Evolutionary conservation across 2,113 vertebrate genomes (phyloP).

Genomic region (Tragulus kanchil): DNA sequence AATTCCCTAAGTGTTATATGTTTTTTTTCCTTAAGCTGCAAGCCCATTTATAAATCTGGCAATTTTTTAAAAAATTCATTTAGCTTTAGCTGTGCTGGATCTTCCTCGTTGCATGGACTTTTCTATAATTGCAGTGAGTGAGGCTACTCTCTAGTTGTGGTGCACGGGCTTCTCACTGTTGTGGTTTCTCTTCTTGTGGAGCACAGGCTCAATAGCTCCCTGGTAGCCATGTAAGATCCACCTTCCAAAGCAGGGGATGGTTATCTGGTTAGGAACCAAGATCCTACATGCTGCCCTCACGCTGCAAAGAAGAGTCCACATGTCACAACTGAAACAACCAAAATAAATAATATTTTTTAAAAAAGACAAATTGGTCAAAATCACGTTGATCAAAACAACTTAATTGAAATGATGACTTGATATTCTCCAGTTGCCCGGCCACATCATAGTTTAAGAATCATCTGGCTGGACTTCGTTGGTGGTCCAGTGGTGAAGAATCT

Average conservation of each 20-base stretch:
- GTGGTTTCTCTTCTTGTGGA: too few species aligned
- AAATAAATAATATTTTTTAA: not conserved
- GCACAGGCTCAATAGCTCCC: too few species aligned
- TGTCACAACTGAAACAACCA: not conserved
- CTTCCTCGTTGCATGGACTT: too few species aligned
- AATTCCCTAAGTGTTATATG: too few species aligned
- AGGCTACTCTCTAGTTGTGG: too few species aligned
- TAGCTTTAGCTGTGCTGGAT: too few species aligned
- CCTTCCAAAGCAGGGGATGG: not conserved
- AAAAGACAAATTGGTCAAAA: constrained; percentile 1
- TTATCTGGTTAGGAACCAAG: not conserved
- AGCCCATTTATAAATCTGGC: constrained; percentile 25
- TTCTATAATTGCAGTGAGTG: too few species aligned
- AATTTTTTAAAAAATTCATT: not conserved
- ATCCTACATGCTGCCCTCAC: not conserved
- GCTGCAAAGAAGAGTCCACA: not conserved
- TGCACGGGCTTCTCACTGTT: too few species aligned
- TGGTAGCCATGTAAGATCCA: too few species aligned
- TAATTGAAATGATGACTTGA: not conserved
- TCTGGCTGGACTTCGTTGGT: not conserved
- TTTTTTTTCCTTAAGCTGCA: not conserved
- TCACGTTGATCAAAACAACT: not conserved
- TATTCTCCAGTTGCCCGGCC: not conserved
- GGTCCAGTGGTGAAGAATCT: not conserved
- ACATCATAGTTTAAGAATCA: not conserved